Evolutionary conservation across 2,888 invertebrate genomes (phyloP).

Genomic region (Hypena proboscidalis): DNA sequence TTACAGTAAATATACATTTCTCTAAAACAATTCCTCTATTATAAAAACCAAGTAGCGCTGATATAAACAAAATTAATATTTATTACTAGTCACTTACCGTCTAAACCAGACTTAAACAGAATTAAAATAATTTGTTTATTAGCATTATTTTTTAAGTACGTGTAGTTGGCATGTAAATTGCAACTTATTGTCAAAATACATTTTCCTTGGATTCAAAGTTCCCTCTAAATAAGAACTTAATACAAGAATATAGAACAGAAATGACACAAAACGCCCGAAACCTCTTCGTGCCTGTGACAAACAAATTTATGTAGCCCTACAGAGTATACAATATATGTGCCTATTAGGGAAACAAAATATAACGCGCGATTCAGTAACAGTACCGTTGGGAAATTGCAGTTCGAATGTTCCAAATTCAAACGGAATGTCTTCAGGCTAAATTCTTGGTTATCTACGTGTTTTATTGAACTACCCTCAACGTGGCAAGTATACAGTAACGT

Average conservation of each 20-base stretch:
- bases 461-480: constrained; percentile 8
- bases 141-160: too few species aligned
- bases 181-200: not conserved
- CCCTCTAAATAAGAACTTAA: not conserved
- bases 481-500: too few species aligned
- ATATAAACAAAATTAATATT: too few species aligned
- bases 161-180: too few species aligned
- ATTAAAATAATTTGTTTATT: too few species aligned
- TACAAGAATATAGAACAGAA: not conserved
- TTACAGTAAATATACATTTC: too few species aligned
- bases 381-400: constrained; percentile 53
- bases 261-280: not conserved
- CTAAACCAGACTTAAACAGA: too few species aligned
- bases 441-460: constrained; percentile 39
- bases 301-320: constrained; percentile 47
- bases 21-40: too few species aligned
- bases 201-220: not conserved
- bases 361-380: constrained; percentile 52
- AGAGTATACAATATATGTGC: constrained; percentile 50
- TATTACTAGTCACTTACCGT: too few species aligned
- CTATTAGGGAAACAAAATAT: constrained; percentile 61
- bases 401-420: constrained; percentile 30
- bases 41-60: too few species aligned
- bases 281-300: constrained; percentile 20
- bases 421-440: constrained; percentile 41